Conservation (phyloP, 2,888 invertebrate genomes). For the Pelosia muscerda region DNA sequence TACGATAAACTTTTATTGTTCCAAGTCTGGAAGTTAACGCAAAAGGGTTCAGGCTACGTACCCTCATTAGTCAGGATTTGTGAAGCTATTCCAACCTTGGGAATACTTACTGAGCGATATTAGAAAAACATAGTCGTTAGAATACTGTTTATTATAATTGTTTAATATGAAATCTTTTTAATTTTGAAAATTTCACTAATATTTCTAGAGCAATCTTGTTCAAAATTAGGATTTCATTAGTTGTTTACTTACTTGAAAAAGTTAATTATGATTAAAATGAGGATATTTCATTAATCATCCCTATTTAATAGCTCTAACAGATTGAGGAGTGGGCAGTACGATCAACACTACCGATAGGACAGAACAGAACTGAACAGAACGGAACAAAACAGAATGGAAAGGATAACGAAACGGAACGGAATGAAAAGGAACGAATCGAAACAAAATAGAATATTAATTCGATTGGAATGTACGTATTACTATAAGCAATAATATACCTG, state of each 20-base stretch:
- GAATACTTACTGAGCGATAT: constrained; percentile 10
- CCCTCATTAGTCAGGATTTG: constrained; percentile 34
- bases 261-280: not conserved
- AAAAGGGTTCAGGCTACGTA: constrained; percentile 36
- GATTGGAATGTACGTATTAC: too few species aligned
- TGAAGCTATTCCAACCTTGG: constrained; percentile 23
- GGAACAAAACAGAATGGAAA: too few species aligned
- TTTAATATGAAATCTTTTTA: not conserved
- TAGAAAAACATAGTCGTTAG: constrained; percentile 15
- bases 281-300: too few species aligned
- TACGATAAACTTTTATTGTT: constrained; percentile 49
- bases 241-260: not conserved
- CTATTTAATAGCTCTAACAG: too few species aligned
- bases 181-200: not conserved
- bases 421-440: too few species aligned
- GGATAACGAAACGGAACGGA: too few species aligned
- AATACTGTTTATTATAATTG: constrained; percentile 3
- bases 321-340: too few species aligned
- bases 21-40: constrained; percentile 45
- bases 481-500: too few species aligned
- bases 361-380: too few species aligned
- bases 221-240: not conserved
- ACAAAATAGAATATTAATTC: too few species aligned
- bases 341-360: too few species aligned
- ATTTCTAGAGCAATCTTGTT: not conserved